Percentiles rank a stretch among this genome's conserved stretches.
Conservation (phyloP, 1,140 invertebrate species). For the Ceratitis capitata region DNA sequence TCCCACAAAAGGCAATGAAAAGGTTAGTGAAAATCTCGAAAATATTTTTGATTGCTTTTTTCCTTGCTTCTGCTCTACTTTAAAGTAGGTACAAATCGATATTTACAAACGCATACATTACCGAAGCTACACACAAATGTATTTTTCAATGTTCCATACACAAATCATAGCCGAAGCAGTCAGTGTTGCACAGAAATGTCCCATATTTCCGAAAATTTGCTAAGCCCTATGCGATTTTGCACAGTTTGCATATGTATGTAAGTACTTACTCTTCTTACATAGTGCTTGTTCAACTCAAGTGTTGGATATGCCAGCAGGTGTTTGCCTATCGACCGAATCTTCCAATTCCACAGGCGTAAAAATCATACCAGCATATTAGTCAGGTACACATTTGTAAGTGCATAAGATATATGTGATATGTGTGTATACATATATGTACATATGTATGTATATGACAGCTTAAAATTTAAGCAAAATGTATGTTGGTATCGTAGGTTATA, state of each 20-base stretch:
- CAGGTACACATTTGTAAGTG: neutral
- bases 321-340: neutral
- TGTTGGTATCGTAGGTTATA: too few relatives aligned
- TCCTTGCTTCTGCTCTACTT: neutral
- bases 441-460: neutral
- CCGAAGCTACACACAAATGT: neutral
- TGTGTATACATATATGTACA: neutral
- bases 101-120: neutral
- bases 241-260: neutral
- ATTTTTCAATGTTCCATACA: neutral
- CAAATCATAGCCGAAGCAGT: neutral
- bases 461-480: too few relatives aligned
- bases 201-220: neutral
- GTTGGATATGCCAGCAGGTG: neutral
- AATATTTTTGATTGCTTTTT: neutral
- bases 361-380: neutral
- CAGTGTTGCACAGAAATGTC: neutral
- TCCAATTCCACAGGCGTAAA: neutral
- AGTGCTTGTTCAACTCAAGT: neutral
- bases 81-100: constrained; percentile 3
- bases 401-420: too few relatives aligned
- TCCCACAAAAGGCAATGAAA: constrained; percentile 30
- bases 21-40: constrained; percentile 24
- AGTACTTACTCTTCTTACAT: neutral
- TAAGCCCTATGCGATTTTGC: neutral